phyloP scores from a whole-genome alignment of 2,113 vertebrate genomes.

The Numenius arquata region DNA sequence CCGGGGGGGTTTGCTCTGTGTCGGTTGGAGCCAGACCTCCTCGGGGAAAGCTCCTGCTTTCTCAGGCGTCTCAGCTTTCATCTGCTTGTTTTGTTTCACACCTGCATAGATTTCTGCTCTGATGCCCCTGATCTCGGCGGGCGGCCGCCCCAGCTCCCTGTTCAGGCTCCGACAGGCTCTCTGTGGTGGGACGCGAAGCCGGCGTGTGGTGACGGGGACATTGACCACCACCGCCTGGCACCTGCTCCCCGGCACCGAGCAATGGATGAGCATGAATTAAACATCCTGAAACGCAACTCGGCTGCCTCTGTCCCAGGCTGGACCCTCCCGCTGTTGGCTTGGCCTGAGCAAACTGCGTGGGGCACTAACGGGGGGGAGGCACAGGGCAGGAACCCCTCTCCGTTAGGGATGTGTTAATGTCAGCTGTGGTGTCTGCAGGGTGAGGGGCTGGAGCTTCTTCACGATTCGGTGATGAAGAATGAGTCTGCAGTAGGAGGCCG shows the following conservation, averaged over 20 bases:
- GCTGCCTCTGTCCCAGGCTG: background rate
- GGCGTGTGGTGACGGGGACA: constrained; percentile 6
- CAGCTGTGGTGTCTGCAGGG: too few relatives aligned
- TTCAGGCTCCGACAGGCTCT: background rate
- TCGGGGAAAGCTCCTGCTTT: background rate
- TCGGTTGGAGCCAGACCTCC: rapidly evolving
- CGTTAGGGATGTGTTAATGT: rapidly evolving
- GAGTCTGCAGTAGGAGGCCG: background rate
- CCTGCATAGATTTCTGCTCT: background rate
- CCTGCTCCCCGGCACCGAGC: constrained; percentile 51
- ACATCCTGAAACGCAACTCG: background rate
- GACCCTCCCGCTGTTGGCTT: background rate
- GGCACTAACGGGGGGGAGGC: background rate
- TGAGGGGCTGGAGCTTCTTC: background rate
- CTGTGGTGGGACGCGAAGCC: background rate
- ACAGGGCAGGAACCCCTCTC: background rate
- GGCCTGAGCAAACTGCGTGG: background rate
- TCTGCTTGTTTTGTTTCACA: background rate
- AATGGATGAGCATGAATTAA: constrained; percentile 68
- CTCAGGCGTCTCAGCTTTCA: background rate
- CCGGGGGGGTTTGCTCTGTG: background rate
- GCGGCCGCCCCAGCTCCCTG: background rate
- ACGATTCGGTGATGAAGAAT: rapidly evolving
- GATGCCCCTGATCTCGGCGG: background rate
- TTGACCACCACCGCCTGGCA: background rate